phyloP scores from a whole-genome alignment of 2,113 vertebrate genomes.

The Eclectus roratus region DNA sequence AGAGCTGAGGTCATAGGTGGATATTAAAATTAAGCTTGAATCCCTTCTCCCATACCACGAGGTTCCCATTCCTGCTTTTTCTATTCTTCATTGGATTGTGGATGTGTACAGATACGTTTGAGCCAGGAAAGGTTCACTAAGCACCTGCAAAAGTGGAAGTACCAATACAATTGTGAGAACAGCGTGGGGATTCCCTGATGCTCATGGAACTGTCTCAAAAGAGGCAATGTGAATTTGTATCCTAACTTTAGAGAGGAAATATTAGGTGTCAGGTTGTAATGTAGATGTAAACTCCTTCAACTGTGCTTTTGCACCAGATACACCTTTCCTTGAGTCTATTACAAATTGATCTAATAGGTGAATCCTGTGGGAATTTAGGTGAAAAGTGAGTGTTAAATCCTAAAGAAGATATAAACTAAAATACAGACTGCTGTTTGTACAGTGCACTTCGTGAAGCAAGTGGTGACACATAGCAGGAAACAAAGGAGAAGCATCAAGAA shows the following conservation, averaged over 20 bases:
- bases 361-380: neutral
- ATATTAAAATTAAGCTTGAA: neutral
- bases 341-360: rapidly evolving
- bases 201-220: neutral
- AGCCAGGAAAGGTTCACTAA: neutral
- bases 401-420: neutral
- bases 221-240: neutral
- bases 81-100: neutral
- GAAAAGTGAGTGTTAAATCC: neutral
- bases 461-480: neutral
- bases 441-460: neutral
- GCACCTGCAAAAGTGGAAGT: neutral
- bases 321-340: neutral
- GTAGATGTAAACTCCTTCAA: neutral
- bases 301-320: neutral
- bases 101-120: neutral
- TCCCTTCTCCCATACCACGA: neutral
- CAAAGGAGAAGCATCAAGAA: neutral
- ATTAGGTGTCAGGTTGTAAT: neutral
- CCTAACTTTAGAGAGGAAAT: neutral
- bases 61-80: neutral
- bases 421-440: neutral
- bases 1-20: neutral
- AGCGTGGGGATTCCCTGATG: neutral
- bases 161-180: neutral